Base-by-base conservation (phyloP, 2,113 vertebrate genomes). In the Siniperca knerii region DNA sequence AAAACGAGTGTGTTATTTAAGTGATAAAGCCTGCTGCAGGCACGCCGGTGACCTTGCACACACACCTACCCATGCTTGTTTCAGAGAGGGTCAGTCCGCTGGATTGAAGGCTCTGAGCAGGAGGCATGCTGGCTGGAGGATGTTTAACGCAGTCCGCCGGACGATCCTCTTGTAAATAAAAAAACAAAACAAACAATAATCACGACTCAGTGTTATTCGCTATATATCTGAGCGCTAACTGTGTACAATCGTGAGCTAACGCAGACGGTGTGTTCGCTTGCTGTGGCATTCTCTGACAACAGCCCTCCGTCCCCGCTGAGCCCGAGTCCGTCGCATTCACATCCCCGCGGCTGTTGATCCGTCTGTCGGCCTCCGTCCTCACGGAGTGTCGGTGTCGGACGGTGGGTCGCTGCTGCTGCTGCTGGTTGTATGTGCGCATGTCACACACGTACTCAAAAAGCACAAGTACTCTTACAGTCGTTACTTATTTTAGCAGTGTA, bases 31-130 rank as follows among this genome's bases (percentile, higher is more conserved):
- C 65, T 40, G 81, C 84, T 69, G 87, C 86, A 90, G 81, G 74
- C 79, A 68, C 79, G 65, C 83, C 87, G 84, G 72, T 95, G 95
- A 96, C 95, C 95, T 96, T 96, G 95, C 93, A 83, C 92, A 83
- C 92, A 94, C 94, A 88, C 96, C 77, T 95, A 96, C 96, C 96
- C 70, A 92, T 92, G 83, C 94, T 89, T 15, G 93, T 90, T 54
- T 96, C 95, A 25, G 96, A 95, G 57, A 96, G 93, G 11, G 91
- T 93, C 84, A 95, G 90, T 54, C 94, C 93, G 85, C 82, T 94
- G 92, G 94, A 93, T 57, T 94, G 95, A 3, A 95, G 93, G 90
- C 90, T 95, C 90, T 91, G 94, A 69, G 93, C 78, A 2, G 92
- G 84, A 71, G 94, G 95, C 96, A 96, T 96, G 79, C 76, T 89